Percentiles rank a stretch among this genome's conserved stretches.
Evolutionary conservation across 2,888 invertebrate genomes (phyloP).

Genomic region (Uropetala carovei): DNA sequence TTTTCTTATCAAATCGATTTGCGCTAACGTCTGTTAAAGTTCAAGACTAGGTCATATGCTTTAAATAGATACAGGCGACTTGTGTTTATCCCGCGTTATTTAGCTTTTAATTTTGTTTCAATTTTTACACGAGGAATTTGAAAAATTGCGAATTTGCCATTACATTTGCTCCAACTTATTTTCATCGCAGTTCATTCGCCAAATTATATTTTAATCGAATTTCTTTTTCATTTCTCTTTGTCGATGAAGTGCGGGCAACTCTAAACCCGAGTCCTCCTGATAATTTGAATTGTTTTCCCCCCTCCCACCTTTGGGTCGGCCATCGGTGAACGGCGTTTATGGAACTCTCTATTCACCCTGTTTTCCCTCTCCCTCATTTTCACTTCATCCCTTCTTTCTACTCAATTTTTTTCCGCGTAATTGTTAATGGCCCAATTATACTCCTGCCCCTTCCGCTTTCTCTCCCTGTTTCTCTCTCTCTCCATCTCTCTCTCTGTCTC

Average conservation of each 20-base stretch:
- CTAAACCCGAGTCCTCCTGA: too few species aligned
- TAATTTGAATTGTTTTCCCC: background rate
- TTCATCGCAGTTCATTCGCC: background rate
- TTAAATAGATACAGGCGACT: too few species aligned
- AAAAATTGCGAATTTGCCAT: background rate
- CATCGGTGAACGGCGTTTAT: background rate
- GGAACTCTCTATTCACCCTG: too few species aligned
- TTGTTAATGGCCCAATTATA: conserved; percentile 59
- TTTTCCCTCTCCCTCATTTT: background rate
- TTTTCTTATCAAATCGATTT: too few species aligned
- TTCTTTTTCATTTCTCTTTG: background rate
- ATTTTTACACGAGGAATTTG: too few species aligned
- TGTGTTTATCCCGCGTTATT: too few species aligned
- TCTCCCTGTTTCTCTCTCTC: background rate
- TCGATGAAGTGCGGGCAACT: background rate
- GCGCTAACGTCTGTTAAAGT: too few species aligned
- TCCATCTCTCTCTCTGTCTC: too few species aligned
- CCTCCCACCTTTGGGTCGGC: background rate
- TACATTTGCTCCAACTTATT: background rate
- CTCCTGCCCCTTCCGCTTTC: background rate
- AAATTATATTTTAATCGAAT: too few species aligned
- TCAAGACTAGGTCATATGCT: too few species aligned
- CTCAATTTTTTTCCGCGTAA: background rate
- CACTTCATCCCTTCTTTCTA: background rate
- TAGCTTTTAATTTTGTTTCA: too few species aligned